Evolutionary conservation across 2,113 vertebrate genomes (phyloP).

Genomic region (Mobula hypostoma): DNA sequence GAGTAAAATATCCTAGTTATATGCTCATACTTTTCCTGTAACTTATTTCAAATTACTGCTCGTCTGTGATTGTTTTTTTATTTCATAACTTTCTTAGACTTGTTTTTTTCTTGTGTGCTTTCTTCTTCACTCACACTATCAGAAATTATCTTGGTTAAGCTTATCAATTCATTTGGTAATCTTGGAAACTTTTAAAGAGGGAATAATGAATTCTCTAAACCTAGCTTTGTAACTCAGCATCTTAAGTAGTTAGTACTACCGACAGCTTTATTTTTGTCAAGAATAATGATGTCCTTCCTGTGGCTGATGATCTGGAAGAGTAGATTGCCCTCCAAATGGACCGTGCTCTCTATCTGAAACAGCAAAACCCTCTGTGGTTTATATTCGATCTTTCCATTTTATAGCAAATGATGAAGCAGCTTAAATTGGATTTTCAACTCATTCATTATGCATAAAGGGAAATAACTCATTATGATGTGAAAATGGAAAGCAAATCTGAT

Average conservation of each 20-base stretch:
- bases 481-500: conserved; percentile 5
- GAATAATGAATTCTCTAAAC: background rate
- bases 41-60: background rate
- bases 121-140: background rate
- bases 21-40: background rate
- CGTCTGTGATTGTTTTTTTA: background rate
- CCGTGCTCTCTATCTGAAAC: background rate
- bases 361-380: background rate
- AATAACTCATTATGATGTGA: conserved; percentile 1
- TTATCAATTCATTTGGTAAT: background rate
- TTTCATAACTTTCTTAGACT: background rate
- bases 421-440: conserved; percentile 25
- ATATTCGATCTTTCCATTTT: background rate
- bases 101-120: background rate
- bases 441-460: background rate
- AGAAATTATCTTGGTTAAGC: background rate
- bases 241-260: too few species aligned
- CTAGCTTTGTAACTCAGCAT: background rate
- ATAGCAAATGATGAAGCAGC: background rate
- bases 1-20: background rate
- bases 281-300: background rate
- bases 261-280: background rate
- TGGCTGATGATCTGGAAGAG: background rate
- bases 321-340: background rate
- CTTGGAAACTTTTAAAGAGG: background rate